Evolutionary conservation across 2,888 invertebrate species (phyloP).

Genomic region (Spicauda simplicius): DNA sequence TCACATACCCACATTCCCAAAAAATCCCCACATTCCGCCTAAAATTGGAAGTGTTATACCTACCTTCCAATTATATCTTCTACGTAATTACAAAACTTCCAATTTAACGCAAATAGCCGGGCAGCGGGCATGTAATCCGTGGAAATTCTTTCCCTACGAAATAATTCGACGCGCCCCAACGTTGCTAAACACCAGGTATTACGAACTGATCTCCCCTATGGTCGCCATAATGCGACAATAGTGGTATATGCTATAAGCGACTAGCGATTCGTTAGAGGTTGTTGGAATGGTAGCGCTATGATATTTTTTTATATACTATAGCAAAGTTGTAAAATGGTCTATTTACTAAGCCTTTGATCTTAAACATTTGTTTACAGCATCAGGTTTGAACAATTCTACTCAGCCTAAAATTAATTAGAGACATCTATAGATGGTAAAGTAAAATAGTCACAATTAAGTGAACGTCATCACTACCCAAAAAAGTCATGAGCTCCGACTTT

Average conservation of each 20-base stretch:
- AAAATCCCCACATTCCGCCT: neutral
- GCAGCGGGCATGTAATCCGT: slow-evolving; percentile 41
- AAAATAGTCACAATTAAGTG: too few relatives aligned
- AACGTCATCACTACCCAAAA: too few relatives aligned
- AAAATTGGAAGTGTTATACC: slow-evolving; percentile 3
- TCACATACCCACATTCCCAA: too few relatives aligned
- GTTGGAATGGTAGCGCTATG: too few relatives aligned
- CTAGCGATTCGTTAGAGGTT: neutral
- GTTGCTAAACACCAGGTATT: slow-evolving; percentile 68
- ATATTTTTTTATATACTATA: too few relatives aligned
- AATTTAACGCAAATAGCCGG: slow-evolving; percentile 28
- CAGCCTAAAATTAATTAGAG: too few relatives aligned
- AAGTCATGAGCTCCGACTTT: too few relatives aligned
- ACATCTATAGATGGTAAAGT: too few relatives aligned
- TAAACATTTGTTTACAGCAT: too few relatives aligned
- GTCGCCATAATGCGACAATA: slow-evolving; percentile 56
- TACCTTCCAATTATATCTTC: slow-evolving; percentile 19
- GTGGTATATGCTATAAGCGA: slow-evolving; percentile 49
- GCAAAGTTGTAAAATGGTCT: too few relatives aligned
- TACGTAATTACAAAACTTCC: slow-evolving; percentile 28
- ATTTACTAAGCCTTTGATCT: too few relatives aligned
- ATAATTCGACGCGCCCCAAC: slow-evolving; percentile 50
- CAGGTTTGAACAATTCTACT: too few relatives aligned
- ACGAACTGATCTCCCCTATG: slow-evolving; percentile 56
- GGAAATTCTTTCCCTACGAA: slow-evolving; percentile 32